phyloP scores from a whole-genome alignment of 2,797 vertebrate genomes.

The Anguilla pacifica region DNA sequence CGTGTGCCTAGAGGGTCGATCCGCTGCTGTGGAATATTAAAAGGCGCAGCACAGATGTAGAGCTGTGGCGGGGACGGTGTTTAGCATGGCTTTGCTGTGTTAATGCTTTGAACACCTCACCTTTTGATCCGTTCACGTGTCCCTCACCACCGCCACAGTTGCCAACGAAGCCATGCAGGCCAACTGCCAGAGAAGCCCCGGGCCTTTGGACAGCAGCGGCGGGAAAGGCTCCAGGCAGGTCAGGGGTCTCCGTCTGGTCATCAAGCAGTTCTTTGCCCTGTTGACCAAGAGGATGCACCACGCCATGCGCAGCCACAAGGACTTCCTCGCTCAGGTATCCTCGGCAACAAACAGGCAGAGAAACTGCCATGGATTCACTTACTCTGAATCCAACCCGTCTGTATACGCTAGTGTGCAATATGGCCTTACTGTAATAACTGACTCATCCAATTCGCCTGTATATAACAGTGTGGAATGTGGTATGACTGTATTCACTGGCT shows the following conservation, averaged over 20 bases:
- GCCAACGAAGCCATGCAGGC: constrained; percentile 40
- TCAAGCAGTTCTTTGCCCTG: constrained; percentile 87
- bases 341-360: background rate
- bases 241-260: constrained; percentile 71
- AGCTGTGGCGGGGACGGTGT: background rate
- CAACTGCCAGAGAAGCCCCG: constrained; percentile 36
- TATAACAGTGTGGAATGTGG: background rate
- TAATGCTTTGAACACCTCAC: background rate
- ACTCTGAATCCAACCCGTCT: background rate
- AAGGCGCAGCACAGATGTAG: background rate
- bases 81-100: background rate
- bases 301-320: constrained; percentile 81
- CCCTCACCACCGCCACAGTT: constrained; percentile 42
- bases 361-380: background rate
- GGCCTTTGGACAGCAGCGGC: constrained; percentile 54
- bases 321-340: constrained; percentile 93
- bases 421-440: background rate
- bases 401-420: background rate
- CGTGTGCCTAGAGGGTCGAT: background rate
- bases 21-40: background rate
- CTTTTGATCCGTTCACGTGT: background rate
- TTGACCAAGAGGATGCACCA: constrained; percentile 88
- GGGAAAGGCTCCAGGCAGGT: constrained; percentile 76
- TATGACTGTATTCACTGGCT: background rate
- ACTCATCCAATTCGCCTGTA: background rate